Base-by-base conservation (phyloP, 2,797 vertebrate genomes). In the Protonibea diacanthus region DNA sequence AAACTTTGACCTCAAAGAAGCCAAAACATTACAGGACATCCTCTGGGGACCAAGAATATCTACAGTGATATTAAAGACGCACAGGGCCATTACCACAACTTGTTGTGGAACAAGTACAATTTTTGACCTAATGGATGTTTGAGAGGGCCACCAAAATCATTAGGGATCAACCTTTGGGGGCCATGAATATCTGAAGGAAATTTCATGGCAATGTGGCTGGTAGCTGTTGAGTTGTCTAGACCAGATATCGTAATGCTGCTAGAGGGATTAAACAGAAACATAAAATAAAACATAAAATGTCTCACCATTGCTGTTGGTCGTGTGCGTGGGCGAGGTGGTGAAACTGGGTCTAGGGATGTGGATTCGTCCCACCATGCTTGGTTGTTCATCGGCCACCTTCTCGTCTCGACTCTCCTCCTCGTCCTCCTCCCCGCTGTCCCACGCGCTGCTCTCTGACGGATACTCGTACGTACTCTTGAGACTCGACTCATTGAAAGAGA, bases 381-480 rank as follows among this genome's bases (percentile, higher is more conserved):
- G 84, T 76, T 93, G 89, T 23, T 95, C 94, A 6, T 92, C 94
- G 0, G 76, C 0, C 82, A 84, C 81, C 6, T 67, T 18, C 84
- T 81, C 83, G 74, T 94, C 40, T 25, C 9, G 20, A 70, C 86
- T 86, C 66, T 94, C 91, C 4, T 95, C 95, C 0, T 95, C 95
- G 1, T 96, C 96, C 4, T 95, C 96, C 0, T 95, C 96, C 0
- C 92, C 95, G 14, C 96, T 96, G 88, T 96, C 97, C 87, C 91
- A 96, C 76, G 92, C 83, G 0, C 96, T 97, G 94, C 86, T 96
- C 92, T 99, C 98, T 0, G 98, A 97, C 0, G 98, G 98, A 78
- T 99, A 99, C 89, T 99, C 98, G 4, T 97, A 98, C 2, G 97
- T 99, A 4, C 97, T 99, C 55, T 97, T 96, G 81, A 99, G 93